These are phyloP conservation scores for Caenorhabditis imperialis DNA, from an alignment of 2,888 invertebrate species.

Conservation along the genomic window DNA sequence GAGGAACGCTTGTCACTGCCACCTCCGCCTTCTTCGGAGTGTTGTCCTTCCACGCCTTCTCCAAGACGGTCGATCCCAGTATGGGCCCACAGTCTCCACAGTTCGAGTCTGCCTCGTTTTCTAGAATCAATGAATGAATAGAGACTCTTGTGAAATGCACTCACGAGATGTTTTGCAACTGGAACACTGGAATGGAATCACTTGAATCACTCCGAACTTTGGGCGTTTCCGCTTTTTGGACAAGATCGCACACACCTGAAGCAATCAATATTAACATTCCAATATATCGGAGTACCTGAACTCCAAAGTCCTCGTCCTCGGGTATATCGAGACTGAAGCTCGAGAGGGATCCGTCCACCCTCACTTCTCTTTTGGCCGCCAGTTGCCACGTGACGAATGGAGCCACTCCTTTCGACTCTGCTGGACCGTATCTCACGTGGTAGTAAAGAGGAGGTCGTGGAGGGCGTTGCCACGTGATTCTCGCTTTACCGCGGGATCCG, in stretches of 20 bases:
- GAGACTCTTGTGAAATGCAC: constrained; percentile 10
- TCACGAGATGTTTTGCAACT: constrained; percentile 63
- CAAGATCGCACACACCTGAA: constrained; percentile 64
- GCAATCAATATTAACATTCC: not conserved
- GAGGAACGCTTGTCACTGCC: not conserved
- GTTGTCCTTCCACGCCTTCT: constrained; percentile 47
- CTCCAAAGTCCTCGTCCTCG: constrained; percentile 69
- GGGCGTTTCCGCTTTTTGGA: constrained; percentile 60
- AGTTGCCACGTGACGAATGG: constrained; percentile 71
- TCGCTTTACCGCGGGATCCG: constrained; percentile 65
- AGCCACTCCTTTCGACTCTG: constrained; percentile 65
- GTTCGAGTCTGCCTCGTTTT: constrained; percentile 8
- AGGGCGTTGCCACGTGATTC: constrained; percentile 66
- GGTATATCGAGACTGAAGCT: constrained; percentile 64
- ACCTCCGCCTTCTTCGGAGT: constrained; percentile 5
- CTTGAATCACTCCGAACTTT: constrained; percentile 70
- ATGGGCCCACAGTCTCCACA: constrained; percentile 68
- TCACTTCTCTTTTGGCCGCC: constrained; percentile 64
- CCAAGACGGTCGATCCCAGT: constrained; percentile 59
- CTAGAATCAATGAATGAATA: not conserved
- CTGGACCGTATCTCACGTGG: constrained; percentile 69
- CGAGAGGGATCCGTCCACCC: constrained; percentile 68
- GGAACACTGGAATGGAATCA: constrained; percentile 71
- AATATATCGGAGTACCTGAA: constrained; percentile 58
- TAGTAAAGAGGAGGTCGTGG: constrained; percentile 66